Percentiles rank a stretch among this genome's conserved stretches.
Conservation (phyloP, 2,797 vertebrate genomes). For the Picus viridis region DNA sequence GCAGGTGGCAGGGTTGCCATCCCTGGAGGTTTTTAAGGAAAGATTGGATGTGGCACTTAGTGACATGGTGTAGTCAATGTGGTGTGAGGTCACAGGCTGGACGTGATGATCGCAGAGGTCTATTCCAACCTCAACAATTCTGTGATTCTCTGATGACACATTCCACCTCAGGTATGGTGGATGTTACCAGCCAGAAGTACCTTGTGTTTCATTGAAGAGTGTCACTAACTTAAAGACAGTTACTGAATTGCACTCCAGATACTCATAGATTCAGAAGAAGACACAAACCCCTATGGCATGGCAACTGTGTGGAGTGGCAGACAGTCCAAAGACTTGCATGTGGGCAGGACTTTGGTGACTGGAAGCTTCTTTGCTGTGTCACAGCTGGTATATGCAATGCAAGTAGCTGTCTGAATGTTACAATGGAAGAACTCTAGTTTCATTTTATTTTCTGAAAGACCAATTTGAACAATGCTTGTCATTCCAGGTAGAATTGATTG, state of each 20-base stretch:
- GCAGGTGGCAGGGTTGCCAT: no score
- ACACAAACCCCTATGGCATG: accelerated
- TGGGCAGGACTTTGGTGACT: not conserved
- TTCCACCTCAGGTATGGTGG: not conserved
- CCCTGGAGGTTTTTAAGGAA: no score
- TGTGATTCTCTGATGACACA: no score
- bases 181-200: not conserved
- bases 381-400: not conserved
- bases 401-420: not conserved
- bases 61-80: no score
- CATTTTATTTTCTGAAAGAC: not conserved
- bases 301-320: not conserved
- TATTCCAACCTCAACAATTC: no score
- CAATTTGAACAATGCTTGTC: not conserved
- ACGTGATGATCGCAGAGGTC: no score
- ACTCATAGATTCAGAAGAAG: not conserved
- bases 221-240: not conserved
- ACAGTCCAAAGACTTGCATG: no score
- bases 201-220: not conserved
- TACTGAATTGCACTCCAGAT: not conserved
- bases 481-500: not conserved
- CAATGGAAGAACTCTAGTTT: not conserved
- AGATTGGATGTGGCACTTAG: no score
- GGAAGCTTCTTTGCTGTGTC: not conserved
- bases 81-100: no score